Percentiles rank a stretch among this genome's conserved stretches.
These are phyloP conservation scores for Zaprionus davidi DNA, from an alignment of 1,140 invertebrate species.

Conservation along the genomic window DNA sequence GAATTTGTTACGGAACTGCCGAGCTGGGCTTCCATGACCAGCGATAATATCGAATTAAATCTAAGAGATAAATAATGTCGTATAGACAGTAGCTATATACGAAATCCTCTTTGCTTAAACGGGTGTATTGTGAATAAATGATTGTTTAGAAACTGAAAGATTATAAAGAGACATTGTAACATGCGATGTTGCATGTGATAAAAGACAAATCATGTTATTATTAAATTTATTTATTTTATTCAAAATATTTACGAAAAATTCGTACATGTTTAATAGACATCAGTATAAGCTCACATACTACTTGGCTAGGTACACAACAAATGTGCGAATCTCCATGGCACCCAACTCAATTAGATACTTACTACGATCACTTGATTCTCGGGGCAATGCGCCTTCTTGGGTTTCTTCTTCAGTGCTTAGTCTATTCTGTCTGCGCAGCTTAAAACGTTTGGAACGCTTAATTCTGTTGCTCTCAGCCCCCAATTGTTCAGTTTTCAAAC, in stretches of 20 bases:
- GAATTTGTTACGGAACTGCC: slow-evolving; percentile 94
- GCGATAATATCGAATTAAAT: slow-evolving; percentile 85
- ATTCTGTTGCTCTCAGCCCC: slow-evolving; percentile 72
- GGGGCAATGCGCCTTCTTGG: neutral
- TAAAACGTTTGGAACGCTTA: slow-evolving; percentile 41
- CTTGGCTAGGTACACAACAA: slow-evolving; percentile 54
- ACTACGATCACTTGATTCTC: slow-evolving; percentile 3
- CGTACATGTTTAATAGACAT: neutral
- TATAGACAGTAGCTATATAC: neutral
- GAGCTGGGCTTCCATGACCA: slow-evolving; percentile 93
- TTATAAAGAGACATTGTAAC: neutral
- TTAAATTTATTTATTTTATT: slow-evolving; percentile 9
- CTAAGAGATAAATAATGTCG: slow-evolving; percentile 40
- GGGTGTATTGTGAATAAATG: neutral
- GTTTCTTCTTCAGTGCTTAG: slow-evolving; percentile 12
- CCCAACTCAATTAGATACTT: slow-evolving; percentile 69
- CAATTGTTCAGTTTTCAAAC: slow-evolving; percentile 39
- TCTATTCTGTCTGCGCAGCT: slow-evolving; percentile 22
- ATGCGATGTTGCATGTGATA: neutral
- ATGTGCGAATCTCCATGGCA: slow-evolving; percentile 80
- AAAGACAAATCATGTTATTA: neutral
- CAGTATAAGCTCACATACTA: neutral
- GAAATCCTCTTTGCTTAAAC: neutral
- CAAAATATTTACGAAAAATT: neutral
- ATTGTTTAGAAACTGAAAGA: neutral